Evolutionary conservation across 1,140 invertebrate genomes (phyloP).

Genomic region (Sarcophaga peregrina): DNA sequence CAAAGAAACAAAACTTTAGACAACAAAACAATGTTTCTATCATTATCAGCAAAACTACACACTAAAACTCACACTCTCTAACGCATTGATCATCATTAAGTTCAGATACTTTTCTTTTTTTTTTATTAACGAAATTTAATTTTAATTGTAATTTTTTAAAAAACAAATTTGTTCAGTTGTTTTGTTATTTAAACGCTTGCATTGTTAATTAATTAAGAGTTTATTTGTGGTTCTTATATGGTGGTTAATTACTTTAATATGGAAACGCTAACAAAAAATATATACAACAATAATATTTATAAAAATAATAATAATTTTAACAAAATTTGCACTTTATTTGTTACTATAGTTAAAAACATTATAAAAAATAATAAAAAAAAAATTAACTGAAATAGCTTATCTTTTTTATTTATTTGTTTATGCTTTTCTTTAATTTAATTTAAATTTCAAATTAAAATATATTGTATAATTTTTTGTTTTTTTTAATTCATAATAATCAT

Average conservation of each 20-base stretch:
- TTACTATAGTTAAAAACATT: conserved; percentile 24
- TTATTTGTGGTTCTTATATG: conserved; percentile 35
- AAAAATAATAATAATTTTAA: conserved; percentile 12
- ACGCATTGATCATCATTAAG: conserved; percentile 28
- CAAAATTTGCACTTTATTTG: conserved; percentile 36
- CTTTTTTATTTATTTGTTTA: background rate
- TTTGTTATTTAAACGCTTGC: conserved; percentile 36
- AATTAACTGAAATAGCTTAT: conserved; percentile 5
- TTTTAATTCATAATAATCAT: background rate
- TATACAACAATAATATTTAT: background rate
- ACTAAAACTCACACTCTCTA: conserved; percentile 34
- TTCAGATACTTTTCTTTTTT: background rate
- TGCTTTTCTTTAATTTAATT: background rate
- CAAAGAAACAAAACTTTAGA: background rate
- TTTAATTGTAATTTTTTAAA: conserved; percentile 22
- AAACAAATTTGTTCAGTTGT: conserved; percentile 20
- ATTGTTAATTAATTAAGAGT: conserved; percentile 34
- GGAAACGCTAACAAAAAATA: conserved; percentile 22
- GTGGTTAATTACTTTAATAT: conserved; percentile 21
- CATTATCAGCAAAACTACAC: background rate
- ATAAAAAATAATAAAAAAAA: too few species aligned
- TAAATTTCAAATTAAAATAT: background rate
- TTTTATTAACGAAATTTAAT: background rate
- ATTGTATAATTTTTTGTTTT: too few species aligned
- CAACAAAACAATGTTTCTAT: background rate